Evolutionary conservation across 2,888 invertebrate species (phyloP).

Genomic region (Neria commutata): DNA sequence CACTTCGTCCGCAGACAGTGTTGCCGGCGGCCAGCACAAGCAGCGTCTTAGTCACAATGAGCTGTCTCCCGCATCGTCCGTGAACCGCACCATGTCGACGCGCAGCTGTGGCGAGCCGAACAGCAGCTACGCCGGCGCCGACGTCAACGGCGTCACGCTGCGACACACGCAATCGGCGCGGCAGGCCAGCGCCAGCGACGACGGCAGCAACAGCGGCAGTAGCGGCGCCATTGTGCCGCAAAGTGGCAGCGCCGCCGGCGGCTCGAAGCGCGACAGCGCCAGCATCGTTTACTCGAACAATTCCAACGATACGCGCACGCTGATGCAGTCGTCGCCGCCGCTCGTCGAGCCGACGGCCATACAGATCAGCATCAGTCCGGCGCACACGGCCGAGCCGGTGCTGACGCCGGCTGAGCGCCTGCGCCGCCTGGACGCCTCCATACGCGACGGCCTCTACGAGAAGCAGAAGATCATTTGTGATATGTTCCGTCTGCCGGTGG

Average conservation of each 20-base stretch:
- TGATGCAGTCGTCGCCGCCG: constrained; percentile 59
- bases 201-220: constrained; percentile 12
- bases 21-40: constrained; percentile 41
- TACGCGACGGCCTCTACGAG: constrained; percentile 72
- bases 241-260: constrained; percentile 40
- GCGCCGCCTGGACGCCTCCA: constrained; percentile 73
- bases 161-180: constrained; percentile 55
- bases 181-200: constrained; percentile 36
- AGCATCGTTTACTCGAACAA: constrained; percentile 61
- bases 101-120: constrained; percentile 50
- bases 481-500: constrained; percentile 75
- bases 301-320: constrained; percentile 61
- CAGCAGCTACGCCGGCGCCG: constrained; percentile 38
- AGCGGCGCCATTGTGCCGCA: constrained; percentile 17
- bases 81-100: constrained; percentile 55
- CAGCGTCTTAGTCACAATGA: constrained; percentile 50
- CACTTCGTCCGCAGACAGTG: constrained; percentile 24
- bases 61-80: constrained; percentile 25
- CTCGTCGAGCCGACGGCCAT: constrained; percentile 71
- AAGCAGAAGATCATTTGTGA: constrained; percentile 78
- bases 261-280: constrained; percentile 56
- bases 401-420: constrained; percentile 79
- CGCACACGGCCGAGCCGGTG: constrained; percentile 78
- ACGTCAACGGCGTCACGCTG: constrained; percentile 41
- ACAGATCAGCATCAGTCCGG: constrained; percentile 73